phyloP scores from a whole-genome alignment of 2,113 vertebrate genomes.

The Trogon surrucura region DNA sequence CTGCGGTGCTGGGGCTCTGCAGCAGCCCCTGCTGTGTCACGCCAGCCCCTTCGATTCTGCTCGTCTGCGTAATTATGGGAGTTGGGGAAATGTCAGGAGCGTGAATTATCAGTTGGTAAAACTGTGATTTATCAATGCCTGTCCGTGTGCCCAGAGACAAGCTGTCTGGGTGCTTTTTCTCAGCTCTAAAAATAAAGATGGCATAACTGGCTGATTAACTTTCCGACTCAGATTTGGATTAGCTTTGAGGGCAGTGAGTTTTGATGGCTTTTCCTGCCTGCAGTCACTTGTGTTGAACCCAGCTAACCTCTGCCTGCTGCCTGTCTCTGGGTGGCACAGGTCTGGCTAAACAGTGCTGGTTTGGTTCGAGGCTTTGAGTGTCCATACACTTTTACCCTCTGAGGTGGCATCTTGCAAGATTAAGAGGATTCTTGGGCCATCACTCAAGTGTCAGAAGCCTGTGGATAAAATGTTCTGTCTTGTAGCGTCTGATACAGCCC shows the following conservation, averaged over 20 bases:
- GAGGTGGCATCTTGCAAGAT: background rate
- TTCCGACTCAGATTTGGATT: background rate
- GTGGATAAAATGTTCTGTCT: background rate
- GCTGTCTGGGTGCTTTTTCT: slow-evolving; percentile 40
- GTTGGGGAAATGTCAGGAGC: slow-evolving; percentile 16
- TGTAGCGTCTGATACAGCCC: background rate
- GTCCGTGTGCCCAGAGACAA: background rate
- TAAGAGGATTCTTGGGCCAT: background rate
- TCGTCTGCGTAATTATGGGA: background rate
- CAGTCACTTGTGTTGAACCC: slow-evolving; percentile 45
- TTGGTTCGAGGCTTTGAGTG: background rate
- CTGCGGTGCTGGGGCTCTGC: background rate
- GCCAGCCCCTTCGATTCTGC: slow-evolving; percentile 28
- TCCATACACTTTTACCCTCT: background rate
- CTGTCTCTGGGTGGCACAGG: background rate
- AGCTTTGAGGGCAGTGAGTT: slow-evolving; percentile 41
- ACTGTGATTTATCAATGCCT: slow-evolving; percentile 39
- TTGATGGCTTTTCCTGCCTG: slow-evolving; percentile 38
- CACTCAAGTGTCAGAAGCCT: slow-evolving; percentile 3
- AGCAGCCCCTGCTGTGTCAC: slow-evolving; percentile 41
- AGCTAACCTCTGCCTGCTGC: slow-evolving; percentile 12
- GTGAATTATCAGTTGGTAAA: slow-evolving; percentile 44
- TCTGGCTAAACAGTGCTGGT: background rate
- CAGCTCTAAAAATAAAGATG: slow-evolving; percentile 64
- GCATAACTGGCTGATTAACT: slow-evolving; percentile 51